Percentiles rank a stretch among this genome's conserved stretches.
These are phyloP conservation scores for Tychaedon coryphoeus DNA, from an alignment of 2,113 vertebrate genomes.

Conservation along the genomic window DNA sequence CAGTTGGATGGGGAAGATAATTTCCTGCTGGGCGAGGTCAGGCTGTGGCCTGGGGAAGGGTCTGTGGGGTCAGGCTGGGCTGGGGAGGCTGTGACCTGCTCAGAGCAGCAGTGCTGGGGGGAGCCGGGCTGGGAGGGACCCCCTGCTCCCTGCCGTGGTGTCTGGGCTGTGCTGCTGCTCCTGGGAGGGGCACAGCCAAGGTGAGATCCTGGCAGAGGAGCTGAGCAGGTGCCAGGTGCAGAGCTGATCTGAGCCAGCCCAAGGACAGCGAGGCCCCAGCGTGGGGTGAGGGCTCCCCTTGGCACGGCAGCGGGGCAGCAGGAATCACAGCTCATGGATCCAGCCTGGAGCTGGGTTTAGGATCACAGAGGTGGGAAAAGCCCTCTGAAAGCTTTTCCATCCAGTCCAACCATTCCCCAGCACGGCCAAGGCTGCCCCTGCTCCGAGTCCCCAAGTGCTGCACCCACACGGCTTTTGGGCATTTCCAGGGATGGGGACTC, in stretches of 20 bases:
- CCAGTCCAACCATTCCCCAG: background rate
- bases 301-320: rapidly evolving
- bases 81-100: background rate
- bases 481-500: background rate
- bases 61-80: rapidly evolving
- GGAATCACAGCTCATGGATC: rapidly evolving
- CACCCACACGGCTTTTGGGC: background rate
- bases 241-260: rapidly evolving
- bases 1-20: background rate
- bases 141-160: background rate
- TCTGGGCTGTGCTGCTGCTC: background rate
- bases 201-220: rapidly evolving
- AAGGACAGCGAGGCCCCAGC: rapidly evolving
- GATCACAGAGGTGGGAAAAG: rapidly evolving
- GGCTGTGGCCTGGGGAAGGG: background rate
- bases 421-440: background rate
- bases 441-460: background rate
- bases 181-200: background rate
- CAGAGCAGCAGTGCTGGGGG: background rate
- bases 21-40: background rate
- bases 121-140: background rate
- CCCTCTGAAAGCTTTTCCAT: no score
- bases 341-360: rapidly evolving
- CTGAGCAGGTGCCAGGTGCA: rapidly evolving
- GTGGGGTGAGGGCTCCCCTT: rapidly evolving